These are phyloP conservation scores for Folsomia candida DNA, from an alignment of 2,888 invertebrate genomes.

Conservation along the genomic window DNA sequence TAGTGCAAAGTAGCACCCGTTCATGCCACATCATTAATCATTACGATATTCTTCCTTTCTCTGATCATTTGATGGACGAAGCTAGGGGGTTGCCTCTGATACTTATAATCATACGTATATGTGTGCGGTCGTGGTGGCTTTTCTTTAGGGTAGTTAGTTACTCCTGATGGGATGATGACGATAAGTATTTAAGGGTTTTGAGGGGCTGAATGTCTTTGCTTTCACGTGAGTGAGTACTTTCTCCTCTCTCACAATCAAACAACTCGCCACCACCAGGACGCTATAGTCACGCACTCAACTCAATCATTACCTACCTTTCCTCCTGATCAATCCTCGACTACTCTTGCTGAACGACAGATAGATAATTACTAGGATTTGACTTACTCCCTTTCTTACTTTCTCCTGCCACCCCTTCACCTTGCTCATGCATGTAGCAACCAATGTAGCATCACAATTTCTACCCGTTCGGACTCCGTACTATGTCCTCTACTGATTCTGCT, in stretches of 20 bases:
- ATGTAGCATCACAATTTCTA: too few relatives aligned
- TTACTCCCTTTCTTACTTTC: too few relatives aligned
- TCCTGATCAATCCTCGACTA: not conserved
- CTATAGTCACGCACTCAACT: not conserved
- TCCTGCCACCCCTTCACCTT: too few relatives aligned
- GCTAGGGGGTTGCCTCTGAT: too few relatives aligned
- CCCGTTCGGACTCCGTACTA: too few relatives aligned
- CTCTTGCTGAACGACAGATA: not conserved
- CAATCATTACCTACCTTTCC: constrained; percentile 4
- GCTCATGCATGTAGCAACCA: not conserved
- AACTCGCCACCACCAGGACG: not conserved
- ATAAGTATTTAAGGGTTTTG: too few relatives aligned
- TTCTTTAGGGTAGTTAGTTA: not conserved
- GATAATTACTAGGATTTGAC: not conserved
- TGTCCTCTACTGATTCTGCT: too few relatives aligned
- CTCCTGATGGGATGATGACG: too few relatives aligned
- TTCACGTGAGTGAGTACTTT: not conserved
- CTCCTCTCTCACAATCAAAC: too few relatives aligned
- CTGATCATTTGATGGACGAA: too few relatives aligned
- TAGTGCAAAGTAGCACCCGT: constrained; percentile 27
- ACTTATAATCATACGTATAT: too few relatives aligned
- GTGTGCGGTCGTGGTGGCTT: too few relatives aligned
- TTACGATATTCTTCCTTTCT: constrained; percentile 4
- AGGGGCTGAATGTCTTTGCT: not conserved
- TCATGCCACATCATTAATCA: constrained; percentile 47